Evolutionary conservation across 2,888 invertebrate genomes (phyloP).

Genomic region (Scaeva pyrastri): DNA sequence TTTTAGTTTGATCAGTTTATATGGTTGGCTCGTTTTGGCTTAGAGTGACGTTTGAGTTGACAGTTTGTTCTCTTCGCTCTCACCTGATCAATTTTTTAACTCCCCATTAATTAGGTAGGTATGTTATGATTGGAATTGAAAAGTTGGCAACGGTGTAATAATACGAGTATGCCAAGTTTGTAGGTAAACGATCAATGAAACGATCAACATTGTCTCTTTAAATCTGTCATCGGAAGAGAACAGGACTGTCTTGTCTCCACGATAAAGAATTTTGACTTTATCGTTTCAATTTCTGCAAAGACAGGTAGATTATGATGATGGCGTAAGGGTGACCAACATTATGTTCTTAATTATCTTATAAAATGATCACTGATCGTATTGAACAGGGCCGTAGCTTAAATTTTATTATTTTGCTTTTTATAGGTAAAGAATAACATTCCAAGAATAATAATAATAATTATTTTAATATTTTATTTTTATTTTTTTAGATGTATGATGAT

Average conservation of each 20-base stretch:
- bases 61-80: conserved; percentile 11
- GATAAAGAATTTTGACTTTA: not conserved
- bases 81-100: conserved; percentile 13
- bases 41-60: not conserved
- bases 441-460: too few species aligned
- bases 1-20: not conserved
- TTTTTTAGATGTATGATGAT: too few species aligned
- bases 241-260: not conserved
- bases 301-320: too few species aligned
- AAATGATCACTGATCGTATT: too few species aligned
- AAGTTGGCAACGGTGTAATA: conserved; percentile 20
- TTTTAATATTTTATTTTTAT: too few species aligned
- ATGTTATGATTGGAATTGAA: not conserved
- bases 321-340: too few species aligned
- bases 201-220: not conserved
- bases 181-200: conserved; percentile 16
- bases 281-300: too few species aligned
- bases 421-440: too few species aligned
- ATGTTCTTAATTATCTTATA: too few species aligned
- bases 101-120: conserved; percentile 21
- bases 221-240: not conserved
- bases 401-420: too few species aligned
- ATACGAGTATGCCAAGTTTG: too few species aligned
- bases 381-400: too few species aligned
- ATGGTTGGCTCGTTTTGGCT: conserved; percentile 7